Conservation (phyloP, 2,113 vertebrate species). For the Turnix velox region DNA sequence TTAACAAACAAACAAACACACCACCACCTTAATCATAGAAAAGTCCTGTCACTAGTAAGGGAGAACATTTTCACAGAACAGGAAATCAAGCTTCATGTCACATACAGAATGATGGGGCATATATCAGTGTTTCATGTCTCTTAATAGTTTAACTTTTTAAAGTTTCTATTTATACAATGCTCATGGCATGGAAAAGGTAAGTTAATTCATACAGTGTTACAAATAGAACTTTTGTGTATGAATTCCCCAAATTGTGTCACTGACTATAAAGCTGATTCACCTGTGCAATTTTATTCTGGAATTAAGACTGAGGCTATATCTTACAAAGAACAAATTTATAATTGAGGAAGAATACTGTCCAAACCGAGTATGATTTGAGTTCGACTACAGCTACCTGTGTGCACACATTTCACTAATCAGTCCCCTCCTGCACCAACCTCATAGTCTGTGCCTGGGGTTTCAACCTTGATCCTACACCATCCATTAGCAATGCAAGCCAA, state of each 20-base stretch:
- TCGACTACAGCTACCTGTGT: background rate
- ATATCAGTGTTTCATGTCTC: background rate
- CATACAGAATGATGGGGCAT: accelerated
- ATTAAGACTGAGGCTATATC: background rate
- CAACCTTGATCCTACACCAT: background rate
- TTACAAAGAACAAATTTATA: background rate
- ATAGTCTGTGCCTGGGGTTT: background rate
- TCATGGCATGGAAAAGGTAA: background rate
- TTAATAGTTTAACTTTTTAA: background rate
- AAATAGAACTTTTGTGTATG: background rate
- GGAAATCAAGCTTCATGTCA: background rate
- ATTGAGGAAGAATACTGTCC: background rate
- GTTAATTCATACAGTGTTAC: background rate
- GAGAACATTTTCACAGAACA: background rate
- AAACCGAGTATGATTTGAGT: background rate
- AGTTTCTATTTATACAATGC: background rate
- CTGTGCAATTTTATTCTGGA: background rate
- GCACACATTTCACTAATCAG: background rate
- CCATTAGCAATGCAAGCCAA: background rate
- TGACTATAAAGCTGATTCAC: background rate
- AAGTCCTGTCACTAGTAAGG: background rate
- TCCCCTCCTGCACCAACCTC: background rate
- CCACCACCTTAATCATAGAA: background rate
- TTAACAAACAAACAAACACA: background rate
- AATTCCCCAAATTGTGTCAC: background rate